Evolutionary conservation across 2,888 invertebrate species (phyloP).

Genomic region (Saturnia japonica): DNA sequence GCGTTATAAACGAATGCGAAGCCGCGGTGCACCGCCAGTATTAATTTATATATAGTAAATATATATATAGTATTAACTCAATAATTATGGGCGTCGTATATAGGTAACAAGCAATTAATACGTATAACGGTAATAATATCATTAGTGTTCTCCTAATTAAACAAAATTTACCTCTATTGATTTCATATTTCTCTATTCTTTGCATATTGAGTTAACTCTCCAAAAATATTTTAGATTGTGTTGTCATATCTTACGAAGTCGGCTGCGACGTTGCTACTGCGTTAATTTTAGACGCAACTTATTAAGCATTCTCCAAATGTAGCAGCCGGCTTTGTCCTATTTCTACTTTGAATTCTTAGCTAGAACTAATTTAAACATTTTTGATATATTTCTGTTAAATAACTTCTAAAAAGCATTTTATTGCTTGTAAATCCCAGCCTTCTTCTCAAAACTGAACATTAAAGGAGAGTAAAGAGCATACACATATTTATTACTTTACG

Average conservation of each 20-base stretch:
- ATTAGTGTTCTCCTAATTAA: neutral
- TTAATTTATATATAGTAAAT: too few species aligned
- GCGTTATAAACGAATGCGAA: too few species aligned
- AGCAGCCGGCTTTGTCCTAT: neutral
- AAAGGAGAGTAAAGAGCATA: neutral
- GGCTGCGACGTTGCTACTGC: neutral
- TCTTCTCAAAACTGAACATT: neutral
- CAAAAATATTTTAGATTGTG: neutral
- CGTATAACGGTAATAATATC: neutral
- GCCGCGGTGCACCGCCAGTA: too few species aligned
- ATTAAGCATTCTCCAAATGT: neutral
- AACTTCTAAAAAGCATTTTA: neutral
- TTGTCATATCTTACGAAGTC: neutral
- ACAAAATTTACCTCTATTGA: neutral
- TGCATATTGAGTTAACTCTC: neutral
- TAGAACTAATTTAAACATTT: neutral
- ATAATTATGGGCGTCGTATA: too few species aligned
- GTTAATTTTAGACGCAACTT: neutral
- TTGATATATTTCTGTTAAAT: neutral
- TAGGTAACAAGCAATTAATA: too few species aligned
- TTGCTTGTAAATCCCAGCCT: neutral
- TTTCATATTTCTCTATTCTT: neutral
- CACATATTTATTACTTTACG: neutral
- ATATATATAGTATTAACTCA: too few species aligned
- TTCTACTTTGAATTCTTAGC: neutral